These are phyloP conservation scores for Drosophila rellima DNA, from an alignment of 2,888 invertebrate species.

Conservation along the genomic window DNA sequence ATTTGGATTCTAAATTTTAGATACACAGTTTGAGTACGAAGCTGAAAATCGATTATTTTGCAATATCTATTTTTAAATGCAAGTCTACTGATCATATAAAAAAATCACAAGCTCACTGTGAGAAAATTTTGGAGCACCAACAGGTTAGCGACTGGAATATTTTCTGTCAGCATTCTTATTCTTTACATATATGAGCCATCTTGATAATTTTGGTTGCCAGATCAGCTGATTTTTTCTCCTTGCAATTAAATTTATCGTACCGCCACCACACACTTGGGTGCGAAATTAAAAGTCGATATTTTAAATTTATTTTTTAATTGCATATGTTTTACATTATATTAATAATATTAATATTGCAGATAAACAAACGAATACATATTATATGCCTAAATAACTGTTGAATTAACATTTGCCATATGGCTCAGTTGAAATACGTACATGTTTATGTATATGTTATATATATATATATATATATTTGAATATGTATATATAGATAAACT, in stretches of 20 bases:
- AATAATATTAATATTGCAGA: conserved; percentile 80
- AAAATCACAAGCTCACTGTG: conserved; percentile 1
- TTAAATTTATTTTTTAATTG: conserved; percentile 67
- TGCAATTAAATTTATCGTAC: conserved; percentile 6
- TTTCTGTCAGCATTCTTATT: too few species aligned
- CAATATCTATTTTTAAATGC: too few species aligned
- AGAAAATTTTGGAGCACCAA: conserved; percentile 80
- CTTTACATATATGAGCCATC: conserved; percentile 1
- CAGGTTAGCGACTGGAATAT: conserved; percentile 62
- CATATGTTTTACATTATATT: conserved; percentile 78
- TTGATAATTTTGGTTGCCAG: conserved; percentile 29
- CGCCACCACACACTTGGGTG: not conserved
- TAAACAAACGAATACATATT: conserved; percentile 79
- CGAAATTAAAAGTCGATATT: conserved; percentile 14
- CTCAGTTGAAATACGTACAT: conserved; percentile 60
- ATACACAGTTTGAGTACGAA: too few species aligned
- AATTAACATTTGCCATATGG: conserved; percentile 64
- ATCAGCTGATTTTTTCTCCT: not conserved
- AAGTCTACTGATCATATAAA: too few species aligned
- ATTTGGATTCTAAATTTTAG: too few species aligned
- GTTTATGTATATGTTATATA: conserved; percentile 35
- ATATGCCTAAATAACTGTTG: conserved; percentile 78
- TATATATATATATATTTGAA: conserved; percentile 28
- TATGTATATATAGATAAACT: conserved; percentile 47
- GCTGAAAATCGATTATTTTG: too few species aligned